phyloP scores from a whole-genome alignment of 2,113 vertebrate genomes.

The Petrocephalus zakoni region DNA sequence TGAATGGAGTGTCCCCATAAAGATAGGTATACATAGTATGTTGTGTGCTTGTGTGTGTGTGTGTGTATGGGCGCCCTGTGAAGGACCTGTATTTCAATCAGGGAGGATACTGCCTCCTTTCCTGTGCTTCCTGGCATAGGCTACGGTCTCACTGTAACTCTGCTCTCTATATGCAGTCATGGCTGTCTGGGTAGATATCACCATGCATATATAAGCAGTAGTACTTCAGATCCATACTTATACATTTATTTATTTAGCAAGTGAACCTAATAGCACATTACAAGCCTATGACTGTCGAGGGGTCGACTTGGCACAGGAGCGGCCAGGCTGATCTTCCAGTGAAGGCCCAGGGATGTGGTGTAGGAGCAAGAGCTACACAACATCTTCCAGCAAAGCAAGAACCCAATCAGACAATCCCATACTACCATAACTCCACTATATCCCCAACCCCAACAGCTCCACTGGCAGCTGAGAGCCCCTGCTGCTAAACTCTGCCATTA shows the following conservation, averaged over 20 bases:
- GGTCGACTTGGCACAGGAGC: neutral
- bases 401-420: neutral
- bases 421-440: neutral
- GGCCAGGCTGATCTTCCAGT: neutral
- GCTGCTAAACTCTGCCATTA: neutral
- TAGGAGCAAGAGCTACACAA: neutral
- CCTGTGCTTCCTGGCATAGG: neutral
- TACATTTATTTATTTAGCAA: neutral
- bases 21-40: too few species aligned
- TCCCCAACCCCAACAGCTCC: neutral
- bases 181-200: neutral
- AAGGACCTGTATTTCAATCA: neutral
- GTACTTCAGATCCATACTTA: neutral
- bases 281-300: too few species aligned
- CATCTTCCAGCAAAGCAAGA: neutral
- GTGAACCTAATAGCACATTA: neutral
- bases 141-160: neutral
- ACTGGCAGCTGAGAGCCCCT: neutral
- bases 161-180: neutral
- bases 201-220: neutral
- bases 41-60: neutral
- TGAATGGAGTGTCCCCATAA: too few species aligned
- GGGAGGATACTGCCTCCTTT: neutral
- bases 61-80: neutral
- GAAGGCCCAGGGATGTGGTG: neutral